Evolutionary conservation across 1,140 invertebrate genomes (phyloP).

Genomic region (Cydia fagiglandana): DNA sequence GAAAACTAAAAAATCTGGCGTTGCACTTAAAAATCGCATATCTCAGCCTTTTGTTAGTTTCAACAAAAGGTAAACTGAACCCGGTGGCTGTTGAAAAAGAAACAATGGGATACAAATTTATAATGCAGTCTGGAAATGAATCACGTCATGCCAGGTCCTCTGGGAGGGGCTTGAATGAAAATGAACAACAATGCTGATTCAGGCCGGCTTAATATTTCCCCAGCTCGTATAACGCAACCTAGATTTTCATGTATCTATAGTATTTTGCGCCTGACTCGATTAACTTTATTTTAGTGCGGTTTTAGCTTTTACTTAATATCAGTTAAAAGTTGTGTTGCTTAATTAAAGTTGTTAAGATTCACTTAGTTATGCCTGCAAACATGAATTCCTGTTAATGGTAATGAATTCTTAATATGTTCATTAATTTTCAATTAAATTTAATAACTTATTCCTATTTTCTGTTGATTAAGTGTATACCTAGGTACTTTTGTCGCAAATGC

Average conservation of each 20-base stretch:
- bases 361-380: no score
- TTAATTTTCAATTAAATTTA: no score
- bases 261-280: not conserved
- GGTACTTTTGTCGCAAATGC: not conserved
- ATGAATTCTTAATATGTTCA: no score
- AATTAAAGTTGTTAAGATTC: no score
- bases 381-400: no score
- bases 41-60: constrained; percentile 62
- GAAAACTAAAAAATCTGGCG: constrained; percentile 40
- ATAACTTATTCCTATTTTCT: no score
- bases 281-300: not conserved
- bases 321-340: no score
- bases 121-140: constrained; percentile 75
- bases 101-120: constrained; percentile 75
- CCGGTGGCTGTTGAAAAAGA: constrained; percentile 66
- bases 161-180: constrained; percentile 66
- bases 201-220: constrained; percentile 42
- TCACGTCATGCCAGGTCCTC: constrained; percentile 67
- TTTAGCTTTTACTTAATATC: not conserved
- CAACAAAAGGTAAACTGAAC: constrained; percentile 67
- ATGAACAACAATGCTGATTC: constrained; percentile 69
- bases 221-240: constrained; percentile 17
- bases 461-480: not conserved
- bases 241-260: constrained; percentile 14
- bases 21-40: constrained; percentile 56